Base-by-base conservation (phyloP, 2,888 invertebrate genomes). In the Chalcosyrphus nemorum region DNA sequence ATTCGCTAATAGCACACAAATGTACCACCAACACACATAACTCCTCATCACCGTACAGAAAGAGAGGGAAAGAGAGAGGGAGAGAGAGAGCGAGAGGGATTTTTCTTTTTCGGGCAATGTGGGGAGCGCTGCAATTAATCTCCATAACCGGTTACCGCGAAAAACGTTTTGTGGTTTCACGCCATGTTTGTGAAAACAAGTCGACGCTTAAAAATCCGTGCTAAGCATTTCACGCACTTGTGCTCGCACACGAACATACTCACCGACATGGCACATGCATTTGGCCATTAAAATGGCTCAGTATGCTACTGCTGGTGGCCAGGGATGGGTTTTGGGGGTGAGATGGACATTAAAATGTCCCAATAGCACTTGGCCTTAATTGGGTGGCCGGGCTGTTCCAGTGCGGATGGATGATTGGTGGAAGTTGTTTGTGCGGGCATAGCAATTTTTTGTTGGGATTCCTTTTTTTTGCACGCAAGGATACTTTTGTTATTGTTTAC, bases 111-210 rank as follows among this genome's bases (percentile, higher is more conserved):
- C 4, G 61, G 13, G 9, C n/a, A 4, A 7, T 19, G 63, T 17
- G 1, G 29, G 4, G 59, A 71, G 77, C 24, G 77, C 47, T 47
- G 80, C 84, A 84, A 84, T 84, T 84, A 84, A 84, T 84, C 84
- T 84, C 84, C 84, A 84, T 84, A 84, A 84, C 80, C 65, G 84
- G 84, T 68, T 71, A 80, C 84, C 84, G 75, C 84, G 80, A 84
- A 84, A 84, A 84, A 84, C 84, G 74, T 84, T 84, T 84, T 84
- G 84, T 80, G 84, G 84, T 84, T 84, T 84, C 84, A 84, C 84
- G 74, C 80, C 84, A 84, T 84, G 80, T 84, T 84, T 80, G 80
- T 70, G 74, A 70, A 59, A 70, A 80, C 63, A 66, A 74, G 50
- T 57, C 68, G 56, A 21, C 21, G 59, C 61, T 84, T 74, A 74